Evolutionary conservation across 2,113 vertebrate species (phyloP).

Genomic region (Chitala chitala): DNA sequence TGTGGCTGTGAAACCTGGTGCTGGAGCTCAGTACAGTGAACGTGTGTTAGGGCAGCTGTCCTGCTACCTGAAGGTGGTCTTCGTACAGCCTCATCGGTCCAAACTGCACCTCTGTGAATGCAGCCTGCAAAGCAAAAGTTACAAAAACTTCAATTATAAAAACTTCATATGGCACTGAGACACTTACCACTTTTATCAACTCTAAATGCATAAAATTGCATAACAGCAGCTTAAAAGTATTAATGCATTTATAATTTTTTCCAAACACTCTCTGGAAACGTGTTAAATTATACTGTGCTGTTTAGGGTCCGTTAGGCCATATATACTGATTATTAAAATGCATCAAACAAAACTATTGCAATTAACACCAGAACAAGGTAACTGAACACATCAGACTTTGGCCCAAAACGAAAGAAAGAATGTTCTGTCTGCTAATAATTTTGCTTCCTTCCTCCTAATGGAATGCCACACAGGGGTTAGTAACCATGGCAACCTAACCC

Average conservation of each 20-base stretch:
- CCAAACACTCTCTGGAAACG: neutral
- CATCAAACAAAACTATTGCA: neutral
- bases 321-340: neutral
- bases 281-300: neutral
- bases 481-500: constrained; percentile 65
- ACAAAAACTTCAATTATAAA: constrained; percentile 36
- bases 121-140: constrained; percentile 59
- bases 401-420: constrained; percentile 39
- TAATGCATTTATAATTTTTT: neutral
- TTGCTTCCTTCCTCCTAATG: constrained; percentile 50
- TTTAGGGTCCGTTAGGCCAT: too few relatives aligned
- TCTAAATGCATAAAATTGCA: too few relatives aligned
- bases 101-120: constrained; percentile 84
- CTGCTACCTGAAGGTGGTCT: constrained; percentile 92
- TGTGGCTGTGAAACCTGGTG: too few relatives aligned
- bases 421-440: constrained; percentile 47
- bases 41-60: neutral
- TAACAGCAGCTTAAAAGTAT: neutral
- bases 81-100: constrained; percentile 95
- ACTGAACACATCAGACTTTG: constrained; percentile 36
- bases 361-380: constrained; percentile 1
- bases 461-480: constrained; percentile 60
- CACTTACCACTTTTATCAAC: neutral
- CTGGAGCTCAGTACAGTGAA: neutral
- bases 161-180: neutral